Base-by-base conservation (phyloP, 2,797 vertebrate genomes). In the Taenioides sp. region DNA sequence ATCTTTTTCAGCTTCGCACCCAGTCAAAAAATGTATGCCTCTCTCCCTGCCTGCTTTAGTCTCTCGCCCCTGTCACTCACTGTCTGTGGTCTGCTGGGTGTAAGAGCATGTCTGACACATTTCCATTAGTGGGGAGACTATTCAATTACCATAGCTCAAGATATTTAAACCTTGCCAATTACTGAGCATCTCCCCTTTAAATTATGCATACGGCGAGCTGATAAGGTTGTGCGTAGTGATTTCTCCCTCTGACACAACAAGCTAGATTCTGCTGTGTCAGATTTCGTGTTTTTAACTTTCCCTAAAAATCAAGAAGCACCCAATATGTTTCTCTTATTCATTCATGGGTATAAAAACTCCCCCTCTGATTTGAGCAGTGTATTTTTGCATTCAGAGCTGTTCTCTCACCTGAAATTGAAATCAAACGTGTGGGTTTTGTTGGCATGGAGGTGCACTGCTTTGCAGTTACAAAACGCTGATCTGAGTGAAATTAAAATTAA, bases 141-240 rank as follows among this genome's bases (percentile, higher is more conserved):
- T 94, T 94, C 93, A 94, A 94, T 93, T 94, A 93, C 91, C 87
- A 91, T 89, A 87, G 92, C 92, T 92, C 87, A 87, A 88, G 89
- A 93, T 93, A 93, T 93, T 93, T 93, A 93, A 94, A 93, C 91
- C 91, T 91, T 92, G 91, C 92, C 92, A 94, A 94, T 94, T 94
- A 93, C 92, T 82, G 90, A 92, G 92, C 92, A 94, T 93, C 90
- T 92, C 88, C 88, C 84, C 85, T 89, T 87, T 94, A 91, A 93
- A 93, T 93, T 92, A 93, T 93, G 89, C 91, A 93, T 92, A 91
- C 80, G 78, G 77, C 80, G 84, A 86, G 87, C 85, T 90, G 93
- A 91, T 92, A 91, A 91, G 87, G 79, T 81, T 85, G 82, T 83
- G 89, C 84, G 87, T 87, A 90, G 90, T 84, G 84, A 90, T 93